Evolutionary conservation across 2,888 invertebrate genomes (phyloP).

Genomic region (Digitonthophagus gazella): DNA sequence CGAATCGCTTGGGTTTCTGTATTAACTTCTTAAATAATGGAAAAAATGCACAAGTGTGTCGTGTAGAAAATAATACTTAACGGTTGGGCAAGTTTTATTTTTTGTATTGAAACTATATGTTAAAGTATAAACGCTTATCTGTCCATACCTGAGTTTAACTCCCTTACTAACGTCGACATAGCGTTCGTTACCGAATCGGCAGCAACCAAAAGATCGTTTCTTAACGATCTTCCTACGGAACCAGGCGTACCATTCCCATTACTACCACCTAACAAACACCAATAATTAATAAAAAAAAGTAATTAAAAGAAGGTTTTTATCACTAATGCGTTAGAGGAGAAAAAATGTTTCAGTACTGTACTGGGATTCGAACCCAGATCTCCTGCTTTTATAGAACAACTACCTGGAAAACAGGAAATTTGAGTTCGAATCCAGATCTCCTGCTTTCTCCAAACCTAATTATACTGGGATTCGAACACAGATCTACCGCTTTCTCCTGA

Average conservation of each 20-base stretch:
- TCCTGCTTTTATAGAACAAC: too few species aligned
- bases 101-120: conserved; percentile 4
- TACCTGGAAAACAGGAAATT: too few species aligned
- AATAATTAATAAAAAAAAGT: conserved; percentile 13
- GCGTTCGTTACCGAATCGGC: conserved; percentile 98
- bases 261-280: conserved; percentile 23
- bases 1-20: not conserved
- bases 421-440: too few species aligned
- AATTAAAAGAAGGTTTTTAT: too few species aligned
- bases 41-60: not conserved
- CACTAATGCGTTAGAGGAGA: too few species aligned
- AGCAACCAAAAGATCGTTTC: conserved; percentile 88
- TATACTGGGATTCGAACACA: too few species aligned
- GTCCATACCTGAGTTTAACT: conserved; percentile 84
- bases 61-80: conserved; percentile 23
- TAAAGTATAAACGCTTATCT: conserved; percentile 31
- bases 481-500: too few species aligned
- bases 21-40: not conserved
- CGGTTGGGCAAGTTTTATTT: conserved; percentile 19
- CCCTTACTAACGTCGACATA: conserved; percentile 95
- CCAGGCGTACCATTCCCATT: conserved; percentile 49
- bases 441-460: too few species aligned
- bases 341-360: too few species aligned
- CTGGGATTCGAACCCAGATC: too few species aligned
- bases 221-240: conserved; percentile 61